phyloP scores from a whole-genome alignment of 2,113 vertebrate genomes.

The Elephas maximus region DNA sequence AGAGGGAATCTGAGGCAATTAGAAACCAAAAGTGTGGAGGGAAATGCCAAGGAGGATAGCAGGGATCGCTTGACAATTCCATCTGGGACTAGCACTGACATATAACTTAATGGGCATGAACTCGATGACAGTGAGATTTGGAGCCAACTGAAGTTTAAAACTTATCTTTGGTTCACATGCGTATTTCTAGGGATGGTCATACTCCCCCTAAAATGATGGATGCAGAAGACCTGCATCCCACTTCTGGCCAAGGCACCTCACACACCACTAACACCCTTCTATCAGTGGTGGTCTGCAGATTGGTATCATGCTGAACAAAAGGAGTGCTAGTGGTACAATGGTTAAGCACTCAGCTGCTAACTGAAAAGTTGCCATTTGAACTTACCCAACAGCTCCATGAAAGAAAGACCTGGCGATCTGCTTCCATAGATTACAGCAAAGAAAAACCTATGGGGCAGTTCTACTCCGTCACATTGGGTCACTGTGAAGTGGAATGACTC shows the following conservation, averaged over 20 bases:
- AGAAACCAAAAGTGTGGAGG: not conserved
- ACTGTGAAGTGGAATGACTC: too few relatives aligned
- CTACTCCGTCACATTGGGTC: too few relatives aligned
- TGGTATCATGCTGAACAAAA: not conserved
- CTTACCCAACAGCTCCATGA: not conserved
- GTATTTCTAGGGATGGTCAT: not conserved
- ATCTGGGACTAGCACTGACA: not conserved
- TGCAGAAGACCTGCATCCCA: not conserved
- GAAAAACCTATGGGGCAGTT: too few relatives aligned
- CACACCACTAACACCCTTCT: not conserved
- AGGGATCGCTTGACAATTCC: accelerated
- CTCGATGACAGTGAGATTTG: not conserved
- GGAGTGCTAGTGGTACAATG: not conserved
- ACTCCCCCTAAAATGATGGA: not conserved
- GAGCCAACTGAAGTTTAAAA: not conserved
- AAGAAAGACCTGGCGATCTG: not conserved
- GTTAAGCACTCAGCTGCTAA: not conserved
- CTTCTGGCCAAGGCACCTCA: not conserved
- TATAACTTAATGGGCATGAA: not conserved
- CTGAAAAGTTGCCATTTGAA: not conserved
- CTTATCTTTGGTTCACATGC: not conserved
- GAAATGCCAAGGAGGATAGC: not conserved
- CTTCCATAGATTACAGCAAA: not conserved
- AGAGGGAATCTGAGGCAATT: not conserved
- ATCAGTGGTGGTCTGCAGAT: too few relatives aligned